phyloP scores from a whole-genome alignment of 2,888 invertebrate species.

The Lasioglossum lativentre region DNA sequence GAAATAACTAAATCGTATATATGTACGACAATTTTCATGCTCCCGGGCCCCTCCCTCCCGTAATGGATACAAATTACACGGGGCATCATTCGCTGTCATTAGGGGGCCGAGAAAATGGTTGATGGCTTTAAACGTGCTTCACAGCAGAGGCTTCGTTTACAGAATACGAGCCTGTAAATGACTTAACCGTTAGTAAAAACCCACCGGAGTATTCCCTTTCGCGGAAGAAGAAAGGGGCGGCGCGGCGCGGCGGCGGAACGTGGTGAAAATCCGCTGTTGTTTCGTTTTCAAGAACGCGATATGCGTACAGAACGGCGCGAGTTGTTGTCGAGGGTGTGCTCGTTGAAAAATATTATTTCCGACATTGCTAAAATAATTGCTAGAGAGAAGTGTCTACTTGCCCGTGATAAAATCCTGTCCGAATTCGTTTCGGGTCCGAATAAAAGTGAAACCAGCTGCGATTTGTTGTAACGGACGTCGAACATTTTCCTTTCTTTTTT shows the following conservation, averaged over 20 bases:
- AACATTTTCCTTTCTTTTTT: too few species aligned
- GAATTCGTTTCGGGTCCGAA: too few species aligned
- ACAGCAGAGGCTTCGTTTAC: slow-evolving; percentile 64
- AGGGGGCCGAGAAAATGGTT: slow-evolving; percentile 50
- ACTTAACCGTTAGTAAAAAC: slow-evolving; percentile 74
- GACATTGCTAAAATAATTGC: neutral
- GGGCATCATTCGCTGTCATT: slow-evolving; percentile 56
- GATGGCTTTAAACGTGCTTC: slow-evolving; percentile 50
- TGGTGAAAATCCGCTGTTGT: slow-evolving; percentile 17
- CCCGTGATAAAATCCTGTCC: too few species aligned
- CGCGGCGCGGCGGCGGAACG: slow-evolving; percentile 3
- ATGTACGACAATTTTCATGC: slow-evolving; percentile 47
- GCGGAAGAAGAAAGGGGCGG: slow-evolving; percentile 29
- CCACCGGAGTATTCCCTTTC: slow-evolving; percentile 44
- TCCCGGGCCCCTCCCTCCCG: slow-evolving; percentile 9
- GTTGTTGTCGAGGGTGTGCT: neutral
- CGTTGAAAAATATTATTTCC: neutral
- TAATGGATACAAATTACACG: slow-evolving; percentile 59
- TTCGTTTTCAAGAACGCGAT: neutral
- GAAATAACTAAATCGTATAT: slow-evolving; percentile 56
- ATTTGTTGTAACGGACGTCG: neutral
- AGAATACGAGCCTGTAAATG: slow-evolving; percentile 72
- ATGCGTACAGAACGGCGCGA: neutral
- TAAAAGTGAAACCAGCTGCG: too few species aligned
- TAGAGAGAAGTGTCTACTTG: too few species aligned